phyloP scores from a whole-genome alignment of 2,888 invertebrate genomes.

The Rotaria macrura region DNA sequence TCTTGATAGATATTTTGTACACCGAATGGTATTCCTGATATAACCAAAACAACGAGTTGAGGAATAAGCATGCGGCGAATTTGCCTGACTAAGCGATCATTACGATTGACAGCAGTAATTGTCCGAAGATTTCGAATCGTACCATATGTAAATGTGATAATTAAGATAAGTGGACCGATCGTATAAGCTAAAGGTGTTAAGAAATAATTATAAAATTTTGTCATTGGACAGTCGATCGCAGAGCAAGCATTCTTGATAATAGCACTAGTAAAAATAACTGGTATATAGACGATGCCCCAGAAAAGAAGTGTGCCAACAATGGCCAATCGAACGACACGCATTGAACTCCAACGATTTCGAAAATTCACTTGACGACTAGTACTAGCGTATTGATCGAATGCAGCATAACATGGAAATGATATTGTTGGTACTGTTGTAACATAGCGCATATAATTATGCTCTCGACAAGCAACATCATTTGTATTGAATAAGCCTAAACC shows the following conservation, averaged over 20 bases:
- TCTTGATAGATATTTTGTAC: background rate
- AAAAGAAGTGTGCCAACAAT: background rate
- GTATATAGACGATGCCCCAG: background rate
- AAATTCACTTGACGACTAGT: background rate
- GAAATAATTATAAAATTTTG: background rate
- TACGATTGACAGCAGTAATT: background rate
- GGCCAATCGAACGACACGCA: background rate
- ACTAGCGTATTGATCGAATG: background rate
- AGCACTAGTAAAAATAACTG: background rate
- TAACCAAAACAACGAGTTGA: background rate
- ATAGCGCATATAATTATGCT: background rate
- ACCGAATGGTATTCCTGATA: background rate
- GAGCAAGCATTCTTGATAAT: background rate
- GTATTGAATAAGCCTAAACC: background rate
- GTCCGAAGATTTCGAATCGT: background rate
- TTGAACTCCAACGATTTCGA: background rate
- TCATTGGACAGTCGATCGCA: background rate
- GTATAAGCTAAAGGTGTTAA: background rate
- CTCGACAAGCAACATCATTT: background rate
- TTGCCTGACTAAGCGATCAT: background rate
- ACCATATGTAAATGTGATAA: background rate
- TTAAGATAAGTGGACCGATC: background rate
- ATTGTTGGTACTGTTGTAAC: background rate
- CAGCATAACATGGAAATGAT: background rate
- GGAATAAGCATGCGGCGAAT: background rate